phyloP scores from a whole-genome alignment of 2,113 vertebrate genomes.

The Elgaria multicarinata region DNA sequence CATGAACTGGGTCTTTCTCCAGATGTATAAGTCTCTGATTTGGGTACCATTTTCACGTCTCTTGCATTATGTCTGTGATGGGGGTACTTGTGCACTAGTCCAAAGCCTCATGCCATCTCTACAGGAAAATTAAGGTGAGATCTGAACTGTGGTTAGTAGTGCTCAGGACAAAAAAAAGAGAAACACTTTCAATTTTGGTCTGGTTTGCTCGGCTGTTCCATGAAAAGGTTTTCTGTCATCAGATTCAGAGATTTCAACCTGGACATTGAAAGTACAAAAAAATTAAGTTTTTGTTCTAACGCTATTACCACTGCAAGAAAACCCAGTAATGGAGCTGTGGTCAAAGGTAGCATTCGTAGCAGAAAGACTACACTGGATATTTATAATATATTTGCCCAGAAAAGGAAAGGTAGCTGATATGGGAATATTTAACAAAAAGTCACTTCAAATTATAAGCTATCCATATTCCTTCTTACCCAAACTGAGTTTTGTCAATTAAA shows the following conservation, averaged over 20 bases:
- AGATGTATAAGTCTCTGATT: neutral
- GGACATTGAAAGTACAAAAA: neutral
- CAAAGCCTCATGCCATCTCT: neutral
- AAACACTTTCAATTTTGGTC: neutral
- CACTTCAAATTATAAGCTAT: neutral
- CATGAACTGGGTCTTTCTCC: neutral
- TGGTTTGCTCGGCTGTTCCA: neutral
- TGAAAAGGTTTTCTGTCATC: neutral
- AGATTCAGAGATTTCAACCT: neutral
- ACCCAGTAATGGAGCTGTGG: neutral
- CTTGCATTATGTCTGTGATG: neutral
- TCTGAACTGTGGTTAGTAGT: neutral
- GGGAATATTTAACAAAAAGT: neutral
- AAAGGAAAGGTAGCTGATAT: neutral
- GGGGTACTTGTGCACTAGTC: too few relatives aligned
- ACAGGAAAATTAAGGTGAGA: neutral
- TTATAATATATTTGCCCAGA: neutral
- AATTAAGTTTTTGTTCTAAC: neutral
- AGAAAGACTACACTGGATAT: neutral
- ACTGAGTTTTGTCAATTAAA: constrained; percentile 29
- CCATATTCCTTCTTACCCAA: neutral
- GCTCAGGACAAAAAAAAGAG: neutral
- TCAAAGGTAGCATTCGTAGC: neutral
- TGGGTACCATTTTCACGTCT: neutral
- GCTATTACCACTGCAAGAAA: neutral